A percentile compares a stretch with the other conserved stretches of the same genome.
Conservation (phyloP, 1,140 invertebrate species). For the Antheraea pernyi region DNA sequence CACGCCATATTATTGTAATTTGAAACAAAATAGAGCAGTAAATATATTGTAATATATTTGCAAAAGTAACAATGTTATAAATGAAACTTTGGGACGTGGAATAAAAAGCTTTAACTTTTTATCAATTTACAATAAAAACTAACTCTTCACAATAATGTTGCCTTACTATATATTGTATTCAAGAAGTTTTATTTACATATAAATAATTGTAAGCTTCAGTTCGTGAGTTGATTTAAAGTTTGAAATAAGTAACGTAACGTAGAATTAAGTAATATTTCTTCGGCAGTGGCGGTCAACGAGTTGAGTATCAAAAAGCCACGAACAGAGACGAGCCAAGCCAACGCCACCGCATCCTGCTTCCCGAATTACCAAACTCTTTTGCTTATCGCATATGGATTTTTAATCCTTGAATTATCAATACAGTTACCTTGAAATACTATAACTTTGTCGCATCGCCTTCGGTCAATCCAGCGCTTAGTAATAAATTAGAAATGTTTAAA, state of each 20-base stretch:
- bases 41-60: too few species aligned
- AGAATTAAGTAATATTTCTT: constrained; percentile 10
- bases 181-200: background rate
- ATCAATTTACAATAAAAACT: too few species aligned
- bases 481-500: constrained; percentile 14
- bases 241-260: background rate
- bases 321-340: constrained; percentile 56
- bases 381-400: constrained; percentile 45
- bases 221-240: background rate
- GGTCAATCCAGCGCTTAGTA: background rate
- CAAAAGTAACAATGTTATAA: too few species aligned
- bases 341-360: constrained; percentile 41
- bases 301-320: constrained; percentile 61
- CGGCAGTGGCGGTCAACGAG: constrained; percentile 69
- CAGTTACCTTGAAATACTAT: constrained; percentile 27
- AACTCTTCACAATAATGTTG: too few species aligned
- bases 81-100: too few species aligned
- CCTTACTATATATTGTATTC: too few species aligned
- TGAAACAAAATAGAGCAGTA: too few species aligned
- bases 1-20: too few species aligned
- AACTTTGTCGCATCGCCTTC: constrained; percentile 1
- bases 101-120: too few species aligned
- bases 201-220: background rate
- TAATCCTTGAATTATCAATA: constrained; percentile 47
- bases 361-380: constrained; percentile 39